Evolutionary conservation across 2,113 vertebrate genomes (phyloP), one percentile per base, ranked within the genome.

Genomic region (Centropristis striata): DNA sequence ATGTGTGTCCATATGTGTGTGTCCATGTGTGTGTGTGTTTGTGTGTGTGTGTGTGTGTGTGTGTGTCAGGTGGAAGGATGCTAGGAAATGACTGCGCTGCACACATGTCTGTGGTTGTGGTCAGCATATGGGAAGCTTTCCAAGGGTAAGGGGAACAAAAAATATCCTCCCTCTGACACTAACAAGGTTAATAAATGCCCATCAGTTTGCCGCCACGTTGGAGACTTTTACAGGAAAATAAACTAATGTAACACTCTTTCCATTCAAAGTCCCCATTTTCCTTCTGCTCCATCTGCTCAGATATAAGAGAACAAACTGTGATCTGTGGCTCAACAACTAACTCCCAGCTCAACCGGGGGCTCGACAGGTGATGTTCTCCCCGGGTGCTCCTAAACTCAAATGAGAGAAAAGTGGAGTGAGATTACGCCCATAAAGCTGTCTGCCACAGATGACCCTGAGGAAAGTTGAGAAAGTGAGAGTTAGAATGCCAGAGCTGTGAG

Each of bases 81-180:
- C 57, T 77, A 18, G 75, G 85, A 82, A 85, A 90, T 5, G 66
- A 36, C 58, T 59, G 60, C 20, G 66, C 55, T 44, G 64, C 67
- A 74, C 75, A 84, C 61, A 81, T 70, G 82, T 91, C 86, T 86
- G 87, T 23, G 73, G 88, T 75, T 86, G 85, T 79, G 87, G 78
- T 83, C 85, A 72, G 47, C 73, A 90, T 54, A 77, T 86, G 81
- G 79, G 82, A 88, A 27, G 49, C 72, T 60, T 77, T 90, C 78
- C 82, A 78, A 70, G 65, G 71, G 55, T 20, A 44, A 67, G 60
- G 63, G 86, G 73, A 78, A 84, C 75, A 71, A 84, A 91, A 82
- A 77, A 80, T 77, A 88, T 86, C 80, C 76, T 77, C 64, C 61
- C 0, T 83, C 68, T 88, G 86, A 91, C 83, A 84, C 68, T 85